These are phyloP conservation scores for Drosophila niveifrons DNA, from an alignment of 2,888 invertebrate species.

Conservation along the genomic window DNA sequence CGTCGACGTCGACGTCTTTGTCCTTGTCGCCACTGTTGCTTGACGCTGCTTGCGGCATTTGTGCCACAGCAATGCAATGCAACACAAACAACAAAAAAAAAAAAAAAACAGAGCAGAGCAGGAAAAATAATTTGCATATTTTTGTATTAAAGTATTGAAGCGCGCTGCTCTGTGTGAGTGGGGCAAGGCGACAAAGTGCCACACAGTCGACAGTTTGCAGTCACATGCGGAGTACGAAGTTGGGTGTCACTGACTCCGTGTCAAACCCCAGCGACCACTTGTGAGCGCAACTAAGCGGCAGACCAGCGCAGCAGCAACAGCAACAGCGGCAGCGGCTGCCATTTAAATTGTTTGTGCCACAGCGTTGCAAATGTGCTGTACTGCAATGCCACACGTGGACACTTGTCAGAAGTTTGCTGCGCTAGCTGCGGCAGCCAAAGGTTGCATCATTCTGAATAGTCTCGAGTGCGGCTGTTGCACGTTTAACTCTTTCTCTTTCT, in stretches of 20 bases:
- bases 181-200: constrained; percentile 53
- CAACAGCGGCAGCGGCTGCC: constrained; percentile 40
- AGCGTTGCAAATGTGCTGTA: constrained; percentile 55
- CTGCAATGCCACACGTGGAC: constrained; percentile 68
- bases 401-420: constrained; percentile 47
- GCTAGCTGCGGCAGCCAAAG: constrained; percentile 1
- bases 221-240: constrained; percentile 26
- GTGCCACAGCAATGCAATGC: constrained; percentile 33
- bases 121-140: constrained; percentile 69
- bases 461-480: constrained; percentile 57
- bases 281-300: constrained; percentile 73
- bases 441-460: constrained; percentile 50
- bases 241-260: constrained; percentile 44
- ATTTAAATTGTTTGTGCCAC: constrained; percentile 68
- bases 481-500: constrained; percentile 5
- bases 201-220: constrained; percentile 6
- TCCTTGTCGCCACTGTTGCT: constrained; percentile 5
- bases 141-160: constrained; percentile 73
- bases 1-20: constrained; percentile 14
- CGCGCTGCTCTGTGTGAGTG: constrained; percentile 54
- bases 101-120: too few relatives aligned
- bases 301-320: constrained; percentile 40
- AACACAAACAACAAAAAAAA: constrained; percentile 25
- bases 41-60: constrained; percentile 36
- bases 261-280: constrained; percentile 72